phyloP scores from a whole-genome alignment of 2,113 vertebrate genomes.

The Delphinus delphis region DNA sequence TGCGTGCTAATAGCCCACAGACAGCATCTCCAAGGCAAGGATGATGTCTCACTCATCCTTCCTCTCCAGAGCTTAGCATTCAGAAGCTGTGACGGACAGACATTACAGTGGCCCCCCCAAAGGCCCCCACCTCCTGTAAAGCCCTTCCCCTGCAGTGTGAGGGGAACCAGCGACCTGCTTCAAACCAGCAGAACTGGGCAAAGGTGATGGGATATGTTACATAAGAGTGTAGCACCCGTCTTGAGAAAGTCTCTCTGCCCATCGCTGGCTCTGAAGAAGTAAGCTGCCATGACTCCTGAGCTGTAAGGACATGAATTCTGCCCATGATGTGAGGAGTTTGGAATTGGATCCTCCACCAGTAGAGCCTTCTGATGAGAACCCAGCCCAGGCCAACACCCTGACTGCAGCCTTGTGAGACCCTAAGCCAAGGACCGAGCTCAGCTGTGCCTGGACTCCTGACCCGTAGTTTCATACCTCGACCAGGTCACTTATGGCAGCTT shows the following conservation, averaged over 20 bases:
- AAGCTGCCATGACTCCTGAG: background rate
- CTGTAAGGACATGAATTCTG: background rate
- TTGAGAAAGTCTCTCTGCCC: background rate
- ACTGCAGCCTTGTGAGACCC: background rate
- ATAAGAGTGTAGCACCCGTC: fast-evolving
- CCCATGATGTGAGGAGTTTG: background rate
- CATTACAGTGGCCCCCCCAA: background rate
- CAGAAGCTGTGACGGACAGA: background rate
- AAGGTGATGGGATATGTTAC: fast-evolving
- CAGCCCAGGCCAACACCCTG: background rate
- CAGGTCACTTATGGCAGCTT: background rate
- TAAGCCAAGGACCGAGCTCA: background rate
- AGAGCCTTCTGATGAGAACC: background rate
- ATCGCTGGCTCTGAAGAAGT: background rate
- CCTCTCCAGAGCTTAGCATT: background rate
- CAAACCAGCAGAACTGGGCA: background rate
- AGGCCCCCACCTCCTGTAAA: background rate
- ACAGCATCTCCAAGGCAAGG: background rate
- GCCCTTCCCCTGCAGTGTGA: too few relatives aligned
- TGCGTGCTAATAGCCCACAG: background rate
- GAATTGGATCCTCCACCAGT: background rate
- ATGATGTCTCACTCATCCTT: background rate
- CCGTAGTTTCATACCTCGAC: background rate
- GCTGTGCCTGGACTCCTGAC: background rate
- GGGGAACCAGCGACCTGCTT: background rate